Conservation (phyloP, 2,888 invertebrate genomes). For the Ferdinandea cuprea region DNA sequence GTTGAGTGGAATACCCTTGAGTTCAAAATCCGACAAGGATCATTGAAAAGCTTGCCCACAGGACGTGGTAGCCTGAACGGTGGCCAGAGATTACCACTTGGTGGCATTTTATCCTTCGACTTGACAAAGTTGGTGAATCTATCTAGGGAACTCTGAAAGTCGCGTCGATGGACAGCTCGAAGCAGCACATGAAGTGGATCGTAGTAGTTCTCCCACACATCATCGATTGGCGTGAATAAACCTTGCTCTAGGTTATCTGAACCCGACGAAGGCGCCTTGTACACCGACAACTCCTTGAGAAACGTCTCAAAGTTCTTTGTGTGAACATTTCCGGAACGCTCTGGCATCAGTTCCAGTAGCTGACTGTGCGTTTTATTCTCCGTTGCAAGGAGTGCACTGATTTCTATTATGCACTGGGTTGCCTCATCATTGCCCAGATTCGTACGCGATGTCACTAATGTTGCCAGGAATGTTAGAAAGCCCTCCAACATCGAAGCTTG, state of each 20-base stretch:
- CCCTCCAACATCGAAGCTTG: slow-evolving; percentile 97
- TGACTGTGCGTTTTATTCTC: slow-evolving; percentile 98
- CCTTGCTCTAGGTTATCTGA: slow-evolving; percentile 94
- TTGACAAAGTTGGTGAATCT: slow-evolving; percentile 92
- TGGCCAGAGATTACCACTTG: slow-evolving; percentile 89
- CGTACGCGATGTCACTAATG: slow-evolving; percentile 93
- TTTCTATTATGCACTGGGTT: slow-evolving; percentile 91
- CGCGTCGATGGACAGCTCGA: slow-evolving; percentile 94
- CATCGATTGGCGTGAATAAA: slow-evolving; percentile 92
- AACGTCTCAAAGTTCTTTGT: slow-evolving; percentile 94
- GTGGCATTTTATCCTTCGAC: slow-evolving; percentile 85
- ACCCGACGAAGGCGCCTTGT: slow-evolving; percentile 90
- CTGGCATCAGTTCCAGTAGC: slow-evolving; percentile 97
- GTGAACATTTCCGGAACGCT: slow-evolving; percentile 95
- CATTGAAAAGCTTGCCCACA: slow-evolving; percentile 86
- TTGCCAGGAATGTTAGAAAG: slow-evolving; percentile 94
- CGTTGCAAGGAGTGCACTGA: slow-evolving; percentile 96
- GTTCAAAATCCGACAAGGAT: slow-evolving; percentile 84
- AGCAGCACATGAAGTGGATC: slow-evolving; percentile 96
- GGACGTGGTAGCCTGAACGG: slow-evolving; percentile 90
- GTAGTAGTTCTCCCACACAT: slow-evolving; percentile 96
- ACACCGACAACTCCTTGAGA: slow-evolving; percentile 92
- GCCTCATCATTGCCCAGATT: slow-evolving; percentile 88
- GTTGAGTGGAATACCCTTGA: slow-evolving; percentile 83
- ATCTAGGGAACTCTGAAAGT: slow-evolving; percentile 97